Evolutionary conservation across 2,113 vertebrate genomes (phyloP).

Genomic region (Empidonax traillii): DNA sequence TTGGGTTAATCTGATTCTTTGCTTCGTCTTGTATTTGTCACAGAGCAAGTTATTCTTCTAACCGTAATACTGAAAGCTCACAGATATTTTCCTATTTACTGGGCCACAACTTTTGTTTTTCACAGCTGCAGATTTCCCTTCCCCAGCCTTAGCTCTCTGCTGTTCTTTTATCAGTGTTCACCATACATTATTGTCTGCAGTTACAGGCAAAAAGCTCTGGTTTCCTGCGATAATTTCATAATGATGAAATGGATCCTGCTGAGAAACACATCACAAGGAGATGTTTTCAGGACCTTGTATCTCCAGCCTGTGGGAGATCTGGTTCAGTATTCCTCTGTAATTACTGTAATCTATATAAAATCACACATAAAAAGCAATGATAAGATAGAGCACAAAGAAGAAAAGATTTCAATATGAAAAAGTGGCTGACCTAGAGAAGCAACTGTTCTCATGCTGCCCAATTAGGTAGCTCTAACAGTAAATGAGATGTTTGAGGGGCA

Average conservation of each 20-base stretch:
- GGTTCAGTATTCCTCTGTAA: neutral
- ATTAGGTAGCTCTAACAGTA: neutral
- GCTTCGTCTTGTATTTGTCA: neutral
- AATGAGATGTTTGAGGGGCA: neutral
- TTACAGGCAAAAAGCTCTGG: neutral
- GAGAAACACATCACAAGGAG: neutral
- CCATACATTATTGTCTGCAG: neutral
- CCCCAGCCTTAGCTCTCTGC: neutral
- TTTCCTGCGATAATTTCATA: neutral
- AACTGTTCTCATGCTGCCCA: neutral
- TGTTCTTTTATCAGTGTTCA: neutral
- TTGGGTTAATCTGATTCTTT: constrained; percentile 28
- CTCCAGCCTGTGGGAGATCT: neutral
- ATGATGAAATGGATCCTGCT: neutral
- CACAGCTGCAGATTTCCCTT: neutral
- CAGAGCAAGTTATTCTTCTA: neutral
- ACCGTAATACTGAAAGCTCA: neutral
- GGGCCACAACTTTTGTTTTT: constrained; percentile 2
- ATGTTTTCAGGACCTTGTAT: neutral
- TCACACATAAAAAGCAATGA: neutral
- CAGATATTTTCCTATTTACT: neutral
- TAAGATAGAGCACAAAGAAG: neutral
- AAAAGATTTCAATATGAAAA: neutral
- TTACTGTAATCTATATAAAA: neutral
- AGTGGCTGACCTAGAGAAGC: neutral